Base-by-base conservation (phyloP, 2,797 vertebrate species). In the Gephyroberyx darwinii region DNA sequence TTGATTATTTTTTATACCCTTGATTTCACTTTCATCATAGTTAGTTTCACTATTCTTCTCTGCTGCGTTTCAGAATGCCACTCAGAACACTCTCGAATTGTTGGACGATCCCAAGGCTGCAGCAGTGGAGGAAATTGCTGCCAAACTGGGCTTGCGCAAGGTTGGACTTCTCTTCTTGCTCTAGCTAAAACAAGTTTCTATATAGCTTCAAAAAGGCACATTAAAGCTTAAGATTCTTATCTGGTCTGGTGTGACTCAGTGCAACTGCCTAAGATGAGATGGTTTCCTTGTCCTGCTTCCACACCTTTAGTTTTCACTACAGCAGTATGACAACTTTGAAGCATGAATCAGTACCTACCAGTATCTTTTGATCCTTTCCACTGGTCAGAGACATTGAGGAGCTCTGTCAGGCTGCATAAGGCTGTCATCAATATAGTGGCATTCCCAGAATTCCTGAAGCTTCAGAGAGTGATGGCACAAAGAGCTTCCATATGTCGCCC, bases 81-180 rank as follows among this genome's bases (percentile, higher is more conserved):
- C 96, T 4, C 96, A 98, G 91, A 99, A 99, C 92, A 98, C 95
- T 86, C 92, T 99, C 91, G 96, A 99, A 82, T 91, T 99, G 87
- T 89, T 99, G 69, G 97, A 98, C 5, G 98, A 99, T 51, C 96
- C 97, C 0, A 97, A 96, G 90, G 98, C 98, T 4, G 95, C 95
- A 66, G 95, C 96, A 5, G 98, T 99, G 75, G 97, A 99, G 69
- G 98, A 99, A 72, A 97, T 98, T 0, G 97, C 98, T 0, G 95
- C 96, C 64, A 99, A 99, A 71, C 95, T 99, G 8, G 98, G 98
- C 51, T 91, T 99, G 33, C 93, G 95, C 73, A 99, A 99, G 96
- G 98, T 97, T 58, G 16, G 51, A 16, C 19, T 31, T 17, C 26
- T 20, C 5, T 45, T 45, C 14, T 14, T 5, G 12, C 7, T 56